Evolutionary conservation across 2,113 vertebrate species (phyloP), one percentile per base, ranked within the genome.

Genomic region (Megaleporinus macrocephalus): DNA sequence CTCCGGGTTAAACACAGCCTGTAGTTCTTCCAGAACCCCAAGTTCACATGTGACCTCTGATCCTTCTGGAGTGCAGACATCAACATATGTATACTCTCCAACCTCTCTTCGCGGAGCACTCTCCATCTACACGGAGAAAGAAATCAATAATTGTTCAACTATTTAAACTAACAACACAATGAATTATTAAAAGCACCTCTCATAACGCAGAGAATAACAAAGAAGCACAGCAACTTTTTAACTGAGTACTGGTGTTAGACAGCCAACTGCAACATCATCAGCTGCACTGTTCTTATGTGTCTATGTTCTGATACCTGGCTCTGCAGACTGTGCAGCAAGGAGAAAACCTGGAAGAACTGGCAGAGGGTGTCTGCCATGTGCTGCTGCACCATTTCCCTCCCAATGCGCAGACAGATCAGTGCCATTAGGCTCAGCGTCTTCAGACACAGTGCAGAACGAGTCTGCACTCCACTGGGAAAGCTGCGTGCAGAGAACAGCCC

Each of bases 311-410:
- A 87, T 88, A 98, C 97, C 96, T 97, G 97, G 30, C 94, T 91
- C 84, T 88, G 93, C 78, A 97, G 92, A 86, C 91, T 94, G 16
- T 95, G 94, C 87, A 97, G 86, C 80, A 96, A 88, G 0, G 98
- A 96, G 83, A 99, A 99, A 1, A 96, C 94, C 13, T 93, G 90
- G 0, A 99, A 99, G 91, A 99, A 99, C 70, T 86, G 92, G 22
- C 92, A 86, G 76, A 99, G 95, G 0, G 96, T 96, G 79, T 97
- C 95, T 0, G 96, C 95, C 89, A 99, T 94, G 89, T 99, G 97
- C 90, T 96, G 96, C 86, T 97, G 97, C 83, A 98, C 98, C 97
- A 99, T 99, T 94, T 99, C 98, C 84, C 96, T 95, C 79, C 98
- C 98, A 0, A 99, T 99, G 59, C 98, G 93, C 87, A 99, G 89